Percentiles rank a stretch among this genome's conserved stretches.
Evolutionary conservation across 2,888 invertebrate genomes (phyloP).

Genomic region (Cordilura impudica): DNA sequence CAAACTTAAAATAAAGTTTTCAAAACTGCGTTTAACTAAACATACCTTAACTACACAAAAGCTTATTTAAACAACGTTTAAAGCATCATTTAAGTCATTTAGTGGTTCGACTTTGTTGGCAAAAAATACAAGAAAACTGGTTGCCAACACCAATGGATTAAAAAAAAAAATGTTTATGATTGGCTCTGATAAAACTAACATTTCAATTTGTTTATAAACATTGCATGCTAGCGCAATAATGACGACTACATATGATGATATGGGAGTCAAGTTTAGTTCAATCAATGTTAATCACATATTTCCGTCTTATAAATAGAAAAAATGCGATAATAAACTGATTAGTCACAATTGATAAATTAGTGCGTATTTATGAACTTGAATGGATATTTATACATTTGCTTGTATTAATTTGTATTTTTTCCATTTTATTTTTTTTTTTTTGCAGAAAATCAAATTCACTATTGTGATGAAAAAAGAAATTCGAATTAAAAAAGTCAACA

Average conservation of each 20-base stretch:
- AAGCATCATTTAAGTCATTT: too few species aligned
- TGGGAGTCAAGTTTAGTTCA: slow-evolving; percentile 19
- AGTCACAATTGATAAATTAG: background rate
- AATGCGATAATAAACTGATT: too few species aligned
- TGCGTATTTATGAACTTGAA: slow-evolving; percentile 13
- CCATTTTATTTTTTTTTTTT: slow-evolving; percentile 5
- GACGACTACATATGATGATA: background rate
- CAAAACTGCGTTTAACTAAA: too few species aligned
- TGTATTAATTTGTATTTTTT: background rate
- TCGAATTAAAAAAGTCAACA: background rate
- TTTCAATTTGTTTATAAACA: background rate
- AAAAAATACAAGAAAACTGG: too few species aligned
- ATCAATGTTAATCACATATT: slow-evolving; percentile 46
- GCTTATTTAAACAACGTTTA: too few species aligned
- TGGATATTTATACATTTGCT: background rate
- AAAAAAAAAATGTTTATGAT: too few species aligned
- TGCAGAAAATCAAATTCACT: slow-evolving; percentile 25
- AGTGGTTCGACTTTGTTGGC: too few species aligned
- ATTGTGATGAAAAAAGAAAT: slow-evolving; percentile 23
- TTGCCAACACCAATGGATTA: too few species aligned
- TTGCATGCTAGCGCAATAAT: slow-evolving; percentile 32
- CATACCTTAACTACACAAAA: too few species aligned
- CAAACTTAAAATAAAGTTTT: too few species aligned
- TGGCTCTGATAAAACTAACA: too few species aligned
- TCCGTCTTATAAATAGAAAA: slow-evolving; percentile 14